Percentiles rank a stretch among this genome's conserved stretches.
These are phyloP conservation scores for Xylophagus ater DNA, from an alignment of 2,888 invertebrate genomes.

Conservation along the genomic window DNA sequence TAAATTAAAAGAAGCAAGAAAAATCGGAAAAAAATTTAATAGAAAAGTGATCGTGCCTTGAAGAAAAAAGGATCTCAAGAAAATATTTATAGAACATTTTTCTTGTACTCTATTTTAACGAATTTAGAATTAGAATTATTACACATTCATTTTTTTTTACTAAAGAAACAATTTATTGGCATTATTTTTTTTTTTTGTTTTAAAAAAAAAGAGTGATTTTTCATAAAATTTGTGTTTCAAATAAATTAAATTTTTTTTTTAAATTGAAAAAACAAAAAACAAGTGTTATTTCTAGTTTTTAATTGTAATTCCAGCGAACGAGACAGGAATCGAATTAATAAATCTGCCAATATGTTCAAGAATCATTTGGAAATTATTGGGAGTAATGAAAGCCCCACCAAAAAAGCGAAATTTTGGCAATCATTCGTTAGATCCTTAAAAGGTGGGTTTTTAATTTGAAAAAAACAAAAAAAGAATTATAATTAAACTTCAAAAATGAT, in stretches of 20 bases:
- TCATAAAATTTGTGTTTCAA: too few relatives aligned
- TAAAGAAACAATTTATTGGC: too few relatives aligned
- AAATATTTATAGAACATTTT: too few relatives aligned
- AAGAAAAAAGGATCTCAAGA: too few relatives aligned
- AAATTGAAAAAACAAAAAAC: conserved; percentile 2
- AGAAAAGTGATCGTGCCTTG: too few relatives aligned
- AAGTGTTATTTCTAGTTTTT: conserved; percentile 3
- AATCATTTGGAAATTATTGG: conserved; percentile 89
- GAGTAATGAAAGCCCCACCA: conserved; percentile 82
- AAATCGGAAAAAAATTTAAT: too few relatives aligned
- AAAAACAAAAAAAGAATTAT: conserved; percentile 7
- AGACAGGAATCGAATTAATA: conserved; percentile 48
- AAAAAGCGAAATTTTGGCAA: conserved; percentile 91
- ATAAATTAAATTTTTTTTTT: too few relatives aligned
- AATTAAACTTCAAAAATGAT: too few relatives aligned
- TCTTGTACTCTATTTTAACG: too few relatives aligned
- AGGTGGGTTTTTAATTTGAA: conserved; percentile 46
- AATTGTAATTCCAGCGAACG: conserved; percentile 52
- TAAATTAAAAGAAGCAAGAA: too few relatives aligned
- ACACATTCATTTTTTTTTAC: too few relatives aligned
- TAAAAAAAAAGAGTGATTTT: conserved; percentile 4
- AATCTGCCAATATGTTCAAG: conserved; percentile 73
- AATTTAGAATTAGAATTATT: too few relatives aligned
- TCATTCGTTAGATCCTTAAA: conserved; percentile 85
- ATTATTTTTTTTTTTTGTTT: neutral